Evolutionary conservation across 2,888 invertebrate genomes (phyloP).

Genomic region (Cyclophora punctaria): DNA sequence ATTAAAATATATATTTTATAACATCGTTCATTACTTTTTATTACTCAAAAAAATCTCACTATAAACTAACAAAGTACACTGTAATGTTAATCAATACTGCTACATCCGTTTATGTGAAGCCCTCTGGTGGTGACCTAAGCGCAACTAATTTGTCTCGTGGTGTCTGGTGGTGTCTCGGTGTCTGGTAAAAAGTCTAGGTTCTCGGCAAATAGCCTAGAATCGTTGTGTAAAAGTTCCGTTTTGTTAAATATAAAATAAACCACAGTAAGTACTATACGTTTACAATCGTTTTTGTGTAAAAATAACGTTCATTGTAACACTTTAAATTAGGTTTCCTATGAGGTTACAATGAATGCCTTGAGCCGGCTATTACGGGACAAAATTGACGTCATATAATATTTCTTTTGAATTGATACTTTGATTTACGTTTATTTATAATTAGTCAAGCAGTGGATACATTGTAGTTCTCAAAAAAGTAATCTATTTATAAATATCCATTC

Average conservation of each 20-base stretch:
- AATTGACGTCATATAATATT: constrained; percentile 49
- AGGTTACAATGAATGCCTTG: constrained; percentile 34
- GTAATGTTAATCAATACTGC: constrained; percentile 36
- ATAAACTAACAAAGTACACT: too few species aligned
- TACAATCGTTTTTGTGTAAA: too few species aligned
- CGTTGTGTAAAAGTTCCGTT: constrained; percentile 44
- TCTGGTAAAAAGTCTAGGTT: constrained; percentile 42
- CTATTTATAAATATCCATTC: not conserved
- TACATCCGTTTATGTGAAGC: constrained; percentile 48
- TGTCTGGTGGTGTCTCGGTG: constrained; percentile 62
- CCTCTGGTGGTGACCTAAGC: constrained; percentile 39
- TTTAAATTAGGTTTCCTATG: constrained; percentile 1
- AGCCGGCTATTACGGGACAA: constrained; percentile 42
- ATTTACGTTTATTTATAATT: too few species aligned
- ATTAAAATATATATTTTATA: too few species aligned
- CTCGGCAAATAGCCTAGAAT: constrained; percentile 50
- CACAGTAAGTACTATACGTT: constrained; percentile 45
- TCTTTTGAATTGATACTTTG: constrained; percentile 16
- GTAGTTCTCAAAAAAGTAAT: too few species aligned
- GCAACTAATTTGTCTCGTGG: constrained; percentile 60
- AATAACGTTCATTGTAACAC: too few species aligned
- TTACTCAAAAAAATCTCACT: too few species aligned
- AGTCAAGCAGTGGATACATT: too few species aligned
- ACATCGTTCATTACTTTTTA: too few species aligned
- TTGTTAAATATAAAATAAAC: constrained; percentile 43